Evolutionary conservation across 2,888 invertebrate species (phyloP), one percentile per base, ranked within the genome.

Genomic region (Ferrisia virgata): DNA sequence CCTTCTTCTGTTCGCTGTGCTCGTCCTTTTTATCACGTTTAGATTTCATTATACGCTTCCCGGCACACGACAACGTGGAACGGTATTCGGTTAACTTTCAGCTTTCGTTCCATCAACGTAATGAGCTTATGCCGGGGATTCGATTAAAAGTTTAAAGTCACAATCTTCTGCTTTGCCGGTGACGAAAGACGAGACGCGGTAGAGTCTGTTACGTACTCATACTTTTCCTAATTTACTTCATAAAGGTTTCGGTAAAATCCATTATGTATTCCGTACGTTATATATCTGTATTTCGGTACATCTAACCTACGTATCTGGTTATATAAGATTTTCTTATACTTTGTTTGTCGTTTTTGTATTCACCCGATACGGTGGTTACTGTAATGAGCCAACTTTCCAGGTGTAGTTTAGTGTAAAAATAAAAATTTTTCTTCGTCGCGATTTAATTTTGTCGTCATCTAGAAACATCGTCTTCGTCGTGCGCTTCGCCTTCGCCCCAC

Each of bases 81-180:
- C n/a, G n/a, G 76, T 28, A 28, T 79, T 79, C 72, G 72, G 33
- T 72, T 33, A 72, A 72, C 72, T 72, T 72, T 72, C 33, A 79
- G 47, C 79, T 79, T 79, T 79, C 47, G 47, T 79, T 79, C 53
- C 47, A 47, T 79, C 79, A 43, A 79, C 79, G 79, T 79, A 79
- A 79, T 79, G 79, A 79, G 79, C 79, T 79, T 79, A 79, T 31
- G 79, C 47, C 79, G 79, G 79, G 47, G 79, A 79, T 79, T 79
- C 79, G 79, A 79, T 79, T 79, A 79, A 79, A 79, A 79, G 79
- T 79, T 79, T 79, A 31, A 79, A 79, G 79, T 79, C 47, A 28
- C 79, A 79, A 79, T 79, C 79, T 79, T 79, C 76, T n/a, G 8
- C 13, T 25, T 39, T 39, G n/a, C 15, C 11, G 36, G 79, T 11